A percentile compares a stretch with the other conserved stretches of the same genome.
phyloP scores from a whole-genome alignment of 2,113 vertebrate species.

The Labeo catla region DNA sequence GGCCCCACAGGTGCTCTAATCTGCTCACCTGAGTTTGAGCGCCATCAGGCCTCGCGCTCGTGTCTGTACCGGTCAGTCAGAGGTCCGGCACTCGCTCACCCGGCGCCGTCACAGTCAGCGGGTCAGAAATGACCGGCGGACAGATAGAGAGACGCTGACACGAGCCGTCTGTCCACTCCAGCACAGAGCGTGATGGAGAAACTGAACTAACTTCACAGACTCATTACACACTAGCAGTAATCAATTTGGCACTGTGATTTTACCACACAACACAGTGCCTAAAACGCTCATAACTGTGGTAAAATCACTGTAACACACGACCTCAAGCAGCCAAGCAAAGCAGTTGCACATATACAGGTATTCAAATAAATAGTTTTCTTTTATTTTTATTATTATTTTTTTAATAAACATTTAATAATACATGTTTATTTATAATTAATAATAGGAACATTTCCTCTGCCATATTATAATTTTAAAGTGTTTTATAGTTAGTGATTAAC shows the following conservation, averaged over 20 bases:
- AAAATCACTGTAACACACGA: neutral
- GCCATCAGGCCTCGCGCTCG: neutral
- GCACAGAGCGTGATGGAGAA: neutral
- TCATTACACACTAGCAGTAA: neutral
- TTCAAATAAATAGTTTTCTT: neutral
- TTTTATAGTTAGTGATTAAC: neutral
- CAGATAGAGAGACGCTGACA: conserved; percentile 26
- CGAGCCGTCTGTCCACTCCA: conserved; percentile 1
- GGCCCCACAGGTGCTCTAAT: conserved; percentile 46
- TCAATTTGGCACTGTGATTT: neutral
- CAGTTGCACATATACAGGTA: neutral
- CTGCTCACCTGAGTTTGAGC: conserved; percentile 53
- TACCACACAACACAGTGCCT: neutral
- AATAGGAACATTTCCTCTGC: neutral
- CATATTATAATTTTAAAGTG: neutral
- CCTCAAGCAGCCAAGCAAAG: neutral
- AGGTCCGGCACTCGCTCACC: conserved; percentile 27
- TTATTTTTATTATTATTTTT: too few relatives aligned
- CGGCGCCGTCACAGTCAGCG: conserved; percentile 44
- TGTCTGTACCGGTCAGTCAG: conserved; percentile 43
- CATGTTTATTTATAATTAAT: neutral
- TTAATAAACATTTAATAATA: neutral
- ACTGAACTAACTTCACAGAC: neutral
- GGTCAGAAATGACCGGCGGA: neutral
- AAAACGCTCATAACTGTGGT: neutral